Evolutionary conservation across 2,888 invertebrate species (phyloP).

Genomic region (Agonopterix alstromeriana): DNA sequence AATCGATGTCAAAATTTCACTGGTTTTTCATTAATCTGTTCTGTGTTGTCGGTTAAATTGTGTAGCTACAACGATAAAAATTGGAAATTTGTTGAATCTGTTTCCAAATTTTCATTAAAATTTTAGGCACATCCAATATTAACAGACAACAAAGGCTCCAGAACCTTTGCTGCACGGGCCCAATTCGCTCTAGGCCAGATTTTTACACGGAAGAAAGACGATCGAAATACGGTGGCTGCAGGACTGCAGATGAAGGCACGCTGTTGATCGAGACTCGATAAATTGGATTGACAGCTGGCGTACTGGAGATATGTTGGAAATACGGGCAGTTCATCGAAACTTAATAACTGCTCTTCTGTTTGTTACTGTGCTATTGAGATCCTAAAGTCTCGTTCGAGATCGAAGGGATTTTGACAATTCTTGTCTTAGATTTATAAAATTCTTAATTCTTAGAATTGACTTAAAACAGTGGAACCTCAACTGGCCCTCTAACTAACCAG

Average conservation of each 20-base stretch:
- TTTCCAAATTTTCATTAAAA: too few relatives aligned
- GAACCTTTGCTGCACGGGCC: background rate
- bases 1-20: too few relatives aligned
- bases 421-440: too few relatives aligned
- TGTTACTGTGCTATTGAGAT: background rate
- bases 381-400: too few relatives aligned
- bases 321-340: slow-evolving; percentile 21
- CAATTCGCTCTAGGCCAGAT: background rate
- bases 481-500: too few relatives aligned
- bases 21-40: too few relatives aligned
- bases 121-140: slow-evolving; percentile 3
- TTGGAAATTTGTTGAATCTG: too few relatives aligned
- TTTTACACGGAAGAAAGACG: slow-evolving; percentile 22
- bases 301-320: slow-evolving; percentile 15
- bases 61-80: too few relatives aligned
- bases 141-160: slow-evolving; percentile 8
- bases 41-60: too few relatives aligned
- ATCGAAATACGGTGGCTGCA: slow-evolving; percentile 37
- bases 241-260: slow-evolving; percentile 30
- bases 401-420: too few relatives aligned
- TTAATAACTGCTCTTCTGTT: background rate
- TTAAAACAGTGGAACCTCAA: too few relatives aligned
- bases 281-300: slow-evolving; percentile 44
- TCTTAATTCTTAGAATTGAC: too few relatives aligned
- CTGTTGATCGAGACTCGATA: slow-evolving; percentile 39